These are phyloP conservation scores for Drosophila mayri DNA, from an alignment of 1,140 invertebrate species.

Conservation along the genomic window DNA sequence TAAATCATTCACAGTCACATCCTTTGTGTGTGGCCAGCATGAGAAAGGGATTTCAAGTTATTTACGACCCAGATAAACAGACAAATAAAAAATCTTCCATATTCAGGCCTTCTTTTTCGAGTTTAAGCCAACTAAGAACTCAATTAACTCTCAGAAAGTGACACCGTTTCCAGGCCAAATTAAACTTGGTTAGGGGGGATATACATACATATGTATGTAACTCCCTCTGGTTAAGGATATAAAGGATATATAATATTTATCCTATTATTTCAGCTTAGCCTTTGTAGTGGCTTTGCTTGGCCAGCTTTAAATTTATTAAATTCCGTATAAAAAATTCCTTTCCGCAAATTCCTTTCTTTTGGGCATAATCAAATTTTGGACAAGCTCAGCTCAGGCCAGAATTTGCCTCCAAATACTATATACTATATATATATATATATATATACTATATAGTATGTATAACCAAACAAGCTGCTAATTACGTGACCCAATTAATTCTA, in stretches of 20 bases:
- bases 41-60: neutral
- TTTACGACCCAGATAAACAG: conserved; percentile 2
- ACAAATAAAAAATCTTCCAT: neutral
- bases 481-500: conserved; percentile 81
- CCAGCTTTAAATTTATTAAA: conserved; percentile 13
- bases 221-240: neutral
- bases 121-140: neutral
- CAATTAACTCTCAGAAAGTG: neutral
- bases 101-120: neutral
- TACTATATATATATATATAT: conserved; percentile 18
- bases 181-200: neutral
- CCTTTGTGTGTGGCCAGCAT: neutral
- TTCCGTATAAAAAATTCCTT: conserved; percentile 10
- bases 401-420: neutral
- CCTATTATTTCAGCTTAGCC: neutral
- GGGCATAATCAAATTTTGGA: conserved; percentile 28
- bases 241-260: neutral
- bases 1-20: conserved; percentile 29
- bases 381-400: neutral
- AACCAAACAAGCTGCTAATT: conserved; percentile 72
- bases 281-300: neutral
- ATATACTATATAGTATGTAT: conserved; percentile 3
- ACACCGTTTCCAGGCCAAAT: neutral
- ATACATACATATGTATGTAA: no score
- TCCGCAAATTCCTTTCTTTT: neutral